Base-by-base conservation (phyloP, 2,113 vertebrate species). In the Leptocoma aspasia region DNA sequence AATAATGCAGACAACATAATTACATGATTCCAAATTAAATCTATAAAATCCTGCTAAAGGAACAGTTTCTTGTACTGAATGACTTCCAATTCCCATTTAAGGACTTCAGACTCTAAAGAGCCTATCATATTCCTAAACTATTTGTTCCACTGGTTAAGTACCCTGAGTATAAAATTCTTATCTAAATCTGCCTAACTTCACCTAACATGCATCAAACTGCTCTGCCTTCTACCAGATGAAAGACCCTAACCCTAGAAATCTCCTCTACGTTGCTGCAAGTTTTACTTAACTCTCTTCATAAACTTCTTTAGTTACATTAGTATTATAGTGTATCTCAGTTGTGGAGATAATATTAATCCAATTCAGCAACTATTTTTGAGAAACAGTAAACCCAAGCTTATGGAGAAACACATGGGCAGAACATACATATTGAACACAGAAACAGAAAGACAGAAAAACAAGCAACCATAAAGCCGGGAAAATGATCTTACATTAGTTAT, bases 401-500 rank as follows among this genome's bases (percentile, higher is more conserved):
- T 30, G 35, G 13, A 86, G 14, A 92, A 90, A 70, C 2, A 10
- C 23, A 50, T 1, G 4, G 26, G 15, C 11, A 82, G 82, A 93
- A 90, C 24, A 66, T 7, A 73, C 3, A 39, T 28, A 59, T 2
- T 59, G 13, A 88, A 78, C 16, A 60, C 20, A 57, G 18, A 30
- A 82, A 18, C 6, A 89, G 37, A 72, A 72, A 93, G 37, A 57
- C 0, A 89, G 27, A 76, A 71, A 21, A 64, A 69, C 37, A 83
- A 91, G 14, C 3, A 77, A 53, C 6, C 13, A 44, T 45, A 90
- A 61, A 72, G 35, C 14, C 37, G 57, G 27, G 26, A 81, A 72
- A 89, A 64, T 27, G 10, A 39, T 68, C 92, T 96, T 92, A 97
- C 82, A 21, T 95, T 78, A 91, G 79, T 70, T 81, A 54, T 37